Base-by-base conservation (phyloP, 1,140 invertebrate species). In the Drosophila varians region DNA sequence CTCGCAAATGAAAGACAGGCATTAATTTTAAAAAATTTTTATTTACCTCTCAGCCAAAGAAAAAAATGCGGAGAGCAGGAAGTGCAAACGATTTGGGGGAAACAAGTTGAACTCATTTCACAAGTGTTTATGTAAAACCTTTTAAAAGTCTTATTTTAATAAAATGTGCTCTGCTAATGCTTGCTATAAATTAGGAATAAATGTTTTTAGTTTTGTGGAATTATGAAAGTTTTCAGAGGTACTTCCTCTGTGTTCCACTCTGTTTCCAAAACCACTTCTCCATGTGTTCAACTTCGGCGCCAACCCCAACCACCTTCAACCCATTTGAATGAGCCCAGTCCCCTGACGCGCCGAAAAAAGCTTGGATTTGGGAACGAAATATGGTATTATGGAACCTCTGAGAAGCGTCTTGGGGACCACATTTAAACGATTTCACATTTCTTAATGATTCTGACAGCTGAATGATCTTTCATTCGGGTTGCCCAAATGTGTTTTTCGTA, bases 361-460 rank as follows among this genome's bases (percentile, higher is more conserved):
- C 79, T 76, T n/a, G 78, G 76, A 65, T 87, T 76, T 55, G 43
- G 26, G 5, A 18, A 26, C 25, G 45, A 53, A 45, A 26, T 42
- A 62, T 51, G n/a, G 28, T 31, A n/a, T 31, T 31, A 60, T 58
- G 66, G 54, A 61, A 53, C 34, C 48, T 60, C 23, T 26, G 47
- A 45, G 48, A 43, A 47, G 12, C 19, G 31, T 31, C 38, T 42
- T 26, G 55, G 54, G 36, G 46, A 49, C 18, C 80, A 86, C 53
- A 86, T 84, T 84, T 84, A 84, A 84, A 51, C 80, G 80, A 87
- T 86, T 86, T 77, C 73, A 86, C 80, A 86, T 82, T 66, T 73
- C 80, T 84, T 86, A 86, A 86, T 86, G 77, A 87, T 82, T 86
- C 75, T 86, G 80, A 86, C 80, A 86, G 80, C 80, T 86, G 77